These are phyloP conservation scores for Herpetotheres cachinnans DNA, from an alignment of 2,113 vertebrate species.

Conservation along the genomic window DNA sequence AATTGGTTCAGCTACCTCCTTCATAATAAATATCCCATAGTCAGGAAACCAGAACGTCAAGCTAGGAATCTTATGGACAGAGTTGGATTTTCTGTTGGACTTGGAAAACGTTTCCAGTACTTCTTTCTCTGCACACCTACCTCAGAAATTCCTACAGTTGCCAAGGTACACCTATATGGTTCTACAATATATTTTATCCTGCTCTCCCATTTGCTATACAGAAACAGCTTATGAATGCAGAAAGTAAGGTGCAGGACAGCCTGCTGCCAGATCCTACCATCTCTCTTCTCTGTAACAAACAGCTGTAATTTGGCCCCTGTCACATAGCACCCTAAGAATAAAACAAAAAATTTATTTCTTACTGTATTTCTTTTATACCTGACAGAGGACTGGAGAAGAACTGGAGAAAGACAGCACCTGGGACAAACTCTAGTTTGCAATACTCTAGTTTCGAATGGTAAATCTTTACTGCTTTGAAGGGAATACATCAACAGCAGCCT, in stretches of 20 bases:
- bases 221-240: not conserved
- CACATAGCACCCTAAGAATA: not conserved
- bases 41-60: not conserved
- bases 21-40: not conserved
- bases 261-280: not conserved
- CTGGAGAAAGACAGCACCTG: not conserved
- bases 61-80: not conserved
- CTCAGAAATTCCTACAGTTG: not conserved
- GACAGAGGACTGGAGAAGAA: not conserved
- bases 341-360: not conserved
- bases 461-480: not conserved
- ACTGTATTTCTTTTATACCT: not conserved
- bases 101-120: not conserved
- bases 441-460: not conserved
- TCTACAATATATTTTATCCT: not conserved
- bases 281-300: not conserved
- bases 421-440: not conserved
- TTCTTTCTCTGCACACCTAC: not conserved
- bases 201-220: not conserved
- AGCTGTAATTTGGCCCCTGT: not conserved
- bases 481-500: not conserved
- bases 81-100: not conserved
- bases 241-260: not conserved
- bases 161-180: not conserved
- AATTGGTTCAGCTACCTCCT: not conserved